Base-by-base conservation (phyloP, 2,888 invertebrate genomes). In the Nephrotoma guestfalica region DNA sequence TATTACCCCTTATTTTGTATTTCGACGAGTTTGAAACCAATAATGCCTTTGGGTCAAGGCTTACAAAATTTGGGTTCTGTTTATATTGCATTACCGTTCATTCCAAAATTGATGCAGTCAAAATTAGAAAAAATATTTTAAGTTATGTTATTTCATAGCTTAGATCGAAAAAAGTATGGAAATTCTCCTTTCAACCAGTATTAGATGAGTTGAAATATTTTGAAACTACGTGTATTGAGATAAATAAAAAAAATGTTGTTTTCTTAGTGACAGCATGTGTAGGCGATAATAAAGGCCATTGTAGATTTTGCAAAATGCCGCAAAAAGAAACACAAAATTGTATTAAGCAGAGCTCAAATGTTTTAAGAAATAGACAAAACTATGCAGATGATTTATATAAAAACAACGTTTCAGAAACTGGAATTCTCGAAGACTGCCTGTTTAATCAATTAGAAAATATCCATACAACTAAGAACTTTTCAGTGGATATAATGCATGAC, bases 181-280 rank as follows among this genome's bases (percentile, higher is more conserved):
- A 87, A 87, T 71, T 41, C 71, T 30, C n/a, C n/a, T n/a, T n/a
- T n/a, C n/a, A n/a, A n/a, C n/a, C n/a, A n/a, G n/a, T n/a, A n/a
- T n/a, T n/a, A n/a, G n/a, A n/a, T n/a, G n/a, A n/a, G n/a, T n/a
- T n/a, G n/a, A n/a, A n/a, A n/a, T n/a, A n/a, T n/a, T n/a, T n/a
- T n/a, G n/a, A n/a, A n/a, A n/a, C n/a, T n/a, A n/a, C n/a, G n/a
- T n/a, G n/a, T n/a, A 83, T 87, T 5, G 0, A 18, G 45, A 86
- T 87, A 5, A 13, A 84, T 85, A 85, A 45, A 13, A 0, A 6
- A n/a, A 87, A 51, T 86, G 86, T 88, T 15, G 87, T 87, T 87
- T 89, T 88, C 86, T 86, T 87, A 6, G 83, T 88, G 42, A 87
- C 87, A 3, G 83, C 51, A 51, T 87, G 88, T 86, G 15, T 87